A percentile compares a stretch with the other conserved stretches of the same genome.
These are phyloP conservation scores for Drosophila picticornis DNA, from an alignment of 2,888 invertebrate genomes.

Conservation along the genomic window DNA sequence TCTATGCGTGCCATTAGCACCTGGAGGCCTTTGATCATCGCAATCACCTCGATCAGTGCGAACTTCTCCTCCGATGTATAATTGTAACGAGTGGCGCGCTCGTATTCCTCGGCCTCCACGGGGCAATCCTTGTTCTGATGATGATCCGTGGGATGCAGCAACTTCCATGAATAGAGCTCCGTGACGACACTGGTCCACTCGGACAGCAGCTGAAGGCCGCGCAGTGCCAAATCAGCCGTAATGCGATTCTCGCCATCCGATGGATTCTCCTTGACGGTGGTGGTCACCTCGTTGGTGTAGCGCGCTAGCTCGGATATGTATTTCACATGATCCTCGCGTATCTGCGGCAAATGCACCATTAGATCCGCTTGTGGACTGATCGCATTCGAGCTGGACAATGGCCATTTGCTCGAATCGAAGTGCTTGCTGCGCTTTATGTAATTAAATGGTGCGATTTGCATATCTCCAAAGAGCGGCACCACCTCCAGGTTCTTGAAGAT, in stretches of 20 bases:
- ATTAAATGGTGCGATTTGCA: conserved; percentile 99
- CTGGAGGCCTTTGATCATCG: conserved; percentile 99
- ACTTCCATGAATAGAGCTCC: conserved; percentile 98
- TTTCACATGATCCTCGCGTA: conserved; percentile 98
- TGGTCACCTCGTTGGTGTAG: conserved; percentile 93
- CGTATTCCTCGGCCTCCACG: conserved; percentile 98
- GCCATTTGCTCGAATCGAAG: conserved; percentile 97
- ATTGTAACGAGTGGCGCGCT: conserved; percentile 98
- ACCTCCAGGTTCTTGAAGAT: conserved; percentile 99
- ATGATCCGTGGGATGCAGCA: conserved; percentile 98
- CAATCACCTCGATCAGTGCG: conserved; percentile 98
- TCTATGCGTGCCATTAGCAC: conserved; percentile 98
- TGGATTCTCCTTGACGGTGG: conserved; percentile 96
- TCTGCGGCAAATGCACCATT: conserved; percentile 97
- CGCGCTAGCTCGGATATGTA: conserved; percentile 98
- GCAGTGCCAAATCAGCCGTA: conserved; percentile 95
- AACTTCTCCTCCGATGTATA: conserved; percentile 99
- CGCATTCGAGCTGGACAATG: conserved; percentile 92
- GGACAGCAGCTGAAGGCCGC: conserved; percentile 96
- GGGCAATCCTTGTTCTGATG: conserved; percentile 98
- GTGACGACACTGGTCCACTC: conserved; percentile 99
- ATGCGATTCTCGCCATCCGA: conserved; percentile 96
- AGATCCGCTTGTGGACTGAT: conserved; percentile 96
- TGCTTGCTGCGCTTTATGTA: conserved; percentile 97
- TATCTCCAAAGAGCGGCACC: conserved; percentile 98